These are phyloP conservation scores for Meriones unguiculatus DNA, from an alignment of 2,113 vertebrate genomes.

Conservation along the genomic window DNA sequence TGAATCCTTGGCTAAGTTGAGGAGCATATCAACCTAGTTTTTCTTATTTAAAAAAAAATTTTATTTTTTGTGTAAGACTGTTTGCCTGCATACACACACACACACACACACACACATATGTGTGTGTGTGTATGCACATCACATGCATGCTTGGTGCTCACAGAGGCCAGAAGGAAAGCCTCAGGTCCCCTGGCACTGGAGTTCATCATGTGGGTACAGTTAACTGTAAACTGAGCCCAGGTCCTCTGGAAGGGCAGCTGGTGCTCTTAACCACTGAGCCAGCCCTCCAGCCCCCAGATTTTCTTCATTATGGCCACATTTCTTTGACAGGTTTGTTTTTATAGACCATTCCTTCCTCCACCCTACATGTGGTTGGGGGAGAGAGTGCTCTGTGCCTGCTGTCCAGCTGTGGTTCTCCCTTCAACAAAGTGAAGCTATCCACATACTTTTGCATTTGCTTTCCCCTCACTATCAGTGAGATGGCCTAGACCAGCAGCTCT, in stretches of 20 bases:
- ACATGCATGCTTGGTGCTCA: not conserved
- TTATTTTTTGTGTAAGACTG: not conserved
- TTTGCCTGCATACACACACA: not conserved
- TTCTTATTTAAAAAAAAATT: not conserved
- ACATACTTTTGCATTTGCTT: not conserved
- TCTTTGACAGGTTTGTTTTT: not conserved
- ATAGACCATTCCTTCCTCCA: not conserved
- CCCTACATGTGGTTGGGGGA: not conserved
- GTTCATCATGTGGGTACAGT: not conserved
- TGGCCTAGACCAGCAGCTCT: not conserved
- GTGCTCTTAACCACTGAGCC: not conserved
- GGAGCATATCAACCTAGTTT: accelerated
- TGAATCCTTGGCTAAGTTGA: not conserved
- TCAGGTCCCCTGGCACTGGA: not conserved
- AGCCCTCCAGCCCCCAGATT: not conserved
- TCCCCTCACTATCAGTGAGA: not conserved
- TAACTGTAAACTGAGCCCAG: not conserved
- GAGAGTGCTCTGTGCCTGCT: not conserved
- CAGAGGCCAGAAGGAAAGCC: not conserved
- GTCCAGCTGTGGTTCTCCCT: not conserved
- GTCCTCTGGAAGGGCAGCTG: not conserved
- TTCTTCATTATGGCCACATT: not conserved
- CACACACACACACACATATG: too few relatives aligned
- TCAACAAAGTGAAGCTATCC: not conserved
- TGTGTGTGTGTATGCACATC: too few relatives aligned